These are phyloP conservation scores for Agrenia bidenticulata DNA, from an alignment of 2,888 invertebrate species.

Conservation along the genomic window DNA sequence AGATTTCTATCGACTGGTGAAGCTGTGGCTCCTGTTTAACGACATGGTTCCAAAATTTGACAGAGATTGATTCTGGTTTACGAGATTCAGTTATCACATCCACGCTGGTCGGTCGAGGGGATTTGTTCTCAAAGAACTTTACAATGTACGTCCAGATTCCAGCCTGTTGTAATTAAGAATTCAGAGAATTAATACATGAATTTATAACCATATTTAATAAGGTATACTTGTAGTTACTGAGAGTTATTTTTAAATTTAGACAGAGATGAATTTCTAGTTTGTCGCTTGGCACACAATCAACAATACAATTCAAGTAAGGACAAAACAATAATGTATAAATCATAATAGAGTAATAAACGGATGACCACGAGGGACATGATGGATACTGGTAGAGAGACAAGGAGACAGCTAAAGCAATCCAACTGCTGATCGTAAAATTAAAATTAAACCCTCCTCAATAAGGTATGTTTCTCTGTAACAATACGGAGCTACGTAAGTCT, in stretches of 20 bases:
- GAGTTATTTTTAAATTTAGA: background rate
- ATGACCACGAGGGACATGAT: constrained; percentile 15
- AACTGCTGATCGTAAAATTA: too few relatives aligned
- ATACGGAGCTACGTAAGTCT: too few relatives aligned
- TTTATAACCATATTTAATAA: background rate
- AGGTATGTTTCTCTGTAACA: too few relatives aligned
- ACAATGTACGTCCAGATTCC: constrained; percentile 52
- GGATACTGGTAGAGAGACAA: background rate
- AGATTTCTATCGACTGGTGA: constrained; percentile 4
- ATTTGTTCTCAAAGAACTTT: constrained; percentile 50
- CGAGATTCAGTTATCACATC: constrained; percentile 52
- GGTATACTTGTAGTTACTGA: background rate
- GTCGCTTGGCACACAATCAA: background rate
- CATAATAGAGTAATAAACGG: constrained; percentile 27
- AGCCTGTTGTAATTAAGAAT: constrained; percentile 36
- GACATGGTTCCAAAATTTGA: constrained; percentile 53
- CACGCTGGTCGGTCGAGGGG: constrained; percentile 47
- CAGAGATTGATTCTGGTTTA: constrained; percentile 50
- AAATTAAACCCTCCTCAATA: too few relatives aligned
- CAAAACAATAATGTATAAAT: constrained; percentile 31
- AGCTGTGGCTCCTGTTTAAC: constrained; percentile 37
- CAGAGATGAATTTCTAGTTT: background rate
- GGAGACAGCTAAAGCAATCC: too few relatives aligned
- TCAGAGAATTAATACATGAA: too few relatives aligned
- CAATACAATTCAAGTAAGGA: background rate